A percentile compares a stretch with the other conserved stretches of the same genome.
phyloP scores from a whole-genome alignment of 2,888 invertebrate species.

The Cybosia mesomella region DNA sequence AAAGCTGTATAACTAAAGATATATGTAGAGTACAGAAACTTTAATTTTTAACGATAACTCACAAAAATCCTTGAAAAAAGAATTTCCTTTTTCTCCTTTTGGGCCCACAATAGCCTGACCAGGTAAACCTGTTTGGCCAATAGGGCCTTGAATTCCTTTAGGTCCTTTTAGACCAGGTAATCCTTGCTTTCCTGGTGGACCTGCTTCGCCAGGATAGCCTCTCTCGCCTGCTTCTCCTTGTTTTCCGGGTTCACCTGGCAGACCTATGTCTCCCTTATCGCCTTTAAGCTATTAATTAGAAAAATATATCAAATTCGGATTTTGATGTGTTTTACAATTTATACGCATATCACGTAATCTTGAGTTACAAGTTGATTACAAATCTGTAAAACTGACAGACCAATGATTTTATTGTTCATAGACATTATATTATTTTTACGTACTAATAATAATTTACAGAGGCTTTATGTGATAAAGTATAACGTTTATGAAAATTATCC shows the following conservation, averaged over 20 bases:
- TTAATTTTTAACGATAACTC: not conserved
- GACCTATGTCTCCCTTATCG: not conserved
- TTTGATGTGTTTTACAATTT: not conserved
- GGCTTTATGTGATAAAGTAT: too few relatives aligned
- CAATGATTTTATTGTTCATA: too few relatives aligned
- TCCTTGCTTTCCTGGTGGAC: slow-evolving; percentile 6
- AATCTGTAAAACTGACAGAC: too few relatives aligned
- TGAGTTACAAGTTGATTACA: not conserved
- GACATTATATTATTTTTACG: too few relatives aligned
- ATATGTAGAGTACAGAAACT: not conserved
- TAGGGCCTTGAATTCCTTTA: not conserved
- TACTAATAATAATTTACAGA: too few relatives aligned
- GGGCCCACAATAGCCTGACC: not conserved
- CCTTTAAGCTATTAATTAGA: slow-evolving; percentile 10
- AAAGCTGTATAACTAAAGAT: too few relatives aligned
- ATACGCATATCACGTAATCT: not conserved
- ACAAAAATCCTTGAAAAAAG: slow-evolving; percentile 15
- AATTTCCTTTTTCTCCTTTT: slow-evolving; percentile 17
- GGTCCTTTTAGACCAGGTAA: not conserved
- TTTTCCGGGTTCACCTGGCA: slow-evolving; percentile 1
- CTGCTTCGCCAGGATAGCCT: slow-evolving; percentile 8
- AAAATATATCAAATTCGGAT: not conserved
- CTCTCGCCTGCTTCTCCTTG: slow-evolving; percentile 1
- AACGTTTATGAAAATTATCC: not conserved
- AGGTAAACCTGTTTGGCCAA: slow-evolving; percentile 10